Evolutionary conservation across 2,113 vertebrate genomes (phyloP), one percentile per base, ranked within the genome.

Genomic region (Oxyura jamaicensis): DNA sequence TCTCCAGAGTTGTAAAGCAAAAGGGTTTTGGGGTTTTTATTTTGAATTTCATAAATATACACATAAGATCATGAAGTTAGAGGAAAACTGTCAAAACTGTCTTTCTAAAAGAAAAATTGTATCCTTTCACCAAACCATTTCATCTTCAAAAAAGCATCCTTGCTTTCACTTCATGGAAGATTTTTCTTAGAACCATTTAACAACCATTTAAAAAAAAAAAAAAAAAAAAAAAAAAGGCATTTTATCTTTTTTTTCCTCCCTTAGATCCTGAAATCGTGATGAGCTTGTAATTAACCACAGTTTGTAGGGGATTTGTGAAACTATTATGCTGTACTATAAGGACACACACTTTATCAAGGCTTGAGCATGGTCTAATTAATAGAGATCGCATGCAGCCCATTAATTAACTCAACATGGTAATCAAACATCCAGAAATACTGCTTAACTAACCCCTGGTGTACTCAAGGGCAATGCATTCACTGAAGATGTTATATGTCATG

Each of bases 401-500:
- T 96, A 96, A 95, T 96, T 96, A 94, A 94, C 76, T 95, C 69
- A 76, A 95, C 85, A 10, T 46, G 80, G 86, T 79, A 95, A 96
- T 96, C 93, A 97, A 93, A 92, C 62, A 88, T 14, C 69, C 73
- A 81, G 92, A 88, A 92, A 94, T 35, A 25, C 53, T 73, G 77
- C 88, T 88, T 62, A 60, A 35, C 74, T 84, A 86, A 88, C 66
- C 86, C 28, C 88, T 75, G 80, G 62, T 20, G 66, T 58, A 82
- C 79, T 82, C 85, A 39, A 10, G 83, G 91, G 79, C 83, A 44
- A 13, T 1, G 52, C 68, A 65, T 48, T 50, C 80, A 56, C 72
- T 60, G 60, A 44, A 63, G 88, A 77, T 22, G 41, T 29, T 55
- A 20, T 31, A 14, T 52, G 68, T 28, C 83, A 33, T 28, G 69